These are phyloP conservation scores for Nansenia antarctica DNA, from an alignment of 2,113 vertebrate genomes.

Conservation along the genomic window DNA sequence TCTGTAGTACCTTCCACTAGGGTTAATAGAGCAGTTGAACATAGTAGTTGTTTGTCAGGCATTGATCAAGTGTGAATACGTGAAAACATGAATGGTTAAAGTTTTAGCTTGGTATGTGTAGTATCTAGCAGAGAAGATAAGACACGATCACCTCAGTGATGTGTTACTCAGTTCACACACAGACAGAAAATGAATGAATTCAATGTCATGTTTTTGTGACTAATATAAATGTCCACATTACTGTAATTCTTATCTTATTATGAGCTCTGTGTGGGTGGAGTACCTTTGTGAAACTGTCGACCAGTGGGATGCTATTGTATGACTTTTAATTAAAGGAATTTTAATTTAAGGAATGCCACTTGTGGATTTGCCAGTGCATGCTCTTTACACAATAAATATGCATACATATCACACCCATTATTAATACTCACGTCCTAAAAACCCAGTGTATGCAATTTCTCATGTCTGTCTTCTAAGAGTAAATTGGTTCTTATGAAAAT, in stretches of 20 bases:
- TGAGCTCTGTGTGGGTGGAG: too few relatives aligned
- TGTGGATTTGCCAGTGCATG: slow-evolving; percentile 32
- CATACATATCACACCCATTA: slow-evolving; percentile 36
- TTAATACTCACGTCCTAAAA: slow-evolving; percentile 11
- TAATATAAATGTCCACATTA: too few relatives aligned
- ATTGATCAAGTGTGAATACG: too few relatives aligned
- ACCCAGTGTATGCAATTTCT: neutral
- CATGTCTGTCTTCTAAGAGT: neutral
- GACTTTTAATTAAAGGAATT: slow-evolving; percentile 27
- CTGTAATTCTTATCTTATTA: too few relatives aligned
- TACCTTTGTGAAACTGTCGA: too few relatives aligned
- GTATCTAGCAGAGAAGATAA: too few relatives aligned
- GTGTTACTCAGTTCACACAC: too few relatives aligned
- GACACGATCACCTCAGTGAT: neutral
- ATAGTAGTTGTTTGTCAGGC: too few relatives aligned
- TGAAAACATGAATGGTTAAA: too few relatives aligned
- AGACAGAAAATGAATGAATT: neutral
- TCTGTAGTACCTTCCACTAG: neutral
- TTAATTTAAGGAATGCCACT: slow-evolving; percentile 44
- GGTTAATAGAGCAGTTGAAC: too few relatives aligned
- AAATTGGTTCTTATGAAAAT: neutral
- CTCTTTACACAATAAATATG: slow-evolving; percentile 32
- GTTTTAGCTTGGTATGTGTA: too few relatives aligned
- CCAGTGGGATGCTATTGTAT: neutral
- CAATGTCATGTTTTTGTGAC: too few relatives aligned